A percentile compares a stretch with the other conserved stretches of the same genome.
Evolutionary conservation across 2,113 vertebrate species (phyloP).

Genomic region (Phycodurus eques): DNA sequence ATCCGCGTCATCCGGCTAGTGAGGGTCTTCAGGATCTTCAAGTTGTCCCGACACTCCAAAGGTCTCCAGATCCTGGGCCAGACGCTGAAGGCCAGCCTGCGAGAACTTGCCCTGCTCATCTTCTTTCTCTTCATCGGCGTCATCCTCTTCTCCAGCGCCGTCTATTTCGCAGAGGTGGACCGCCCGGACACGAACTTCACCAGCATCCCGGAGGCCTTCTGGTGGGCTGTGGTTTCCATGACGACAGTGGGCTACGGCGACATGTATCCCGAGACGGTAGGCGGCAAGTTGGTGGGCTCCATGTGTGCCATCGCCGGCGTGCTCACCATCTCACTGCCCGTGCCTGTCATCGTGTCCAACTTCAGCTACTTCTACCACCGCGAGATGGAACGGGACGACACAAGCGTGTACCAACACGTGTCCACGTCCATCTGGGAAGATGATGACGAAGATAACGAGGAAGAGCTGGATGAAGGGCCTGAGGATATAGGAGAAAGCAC

Average conservation of each 20-base stretch:
- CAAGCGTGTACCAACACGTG: slow-evolving; percentile 75
- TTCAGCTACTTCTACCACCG: slow-evolving; percentile 94
- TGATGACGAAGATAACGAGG: slow-evolving; percentile 38
- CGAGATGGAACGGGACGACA: slow-evolving; percentile 80
- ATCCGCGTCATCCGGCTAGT: slow-evolving; percentile 85
- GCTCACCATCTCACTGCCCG: slow-evolving; percentile 89
- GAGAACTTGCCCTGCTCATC: slow-evolving; percentile 89
- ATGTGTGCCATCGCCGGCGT: slow-evolving; percentile 91
- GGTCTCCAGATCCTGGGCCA: slow-evolving; percentile 90
- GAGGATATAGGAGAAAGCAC: slow-evolving; percentile 34
- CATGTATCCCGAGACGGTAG: slow-evolving; percentile 86
- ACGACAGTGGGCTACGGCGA: slow-evolving; percentile 92
- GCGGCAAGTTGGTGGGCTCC: slow-evolving; percentile 89
- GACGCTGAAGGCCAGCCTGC: slow-evolving; percentile 87
- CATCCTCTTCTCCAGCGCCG: slow-evolving; percentile 87
- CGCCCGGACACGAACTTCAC: slow-evolving; percentile 77
- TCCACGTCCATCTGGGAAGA: slow-evolving; percentile 72
- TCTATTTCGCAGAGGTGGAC: slow-evolving; percentile 90
- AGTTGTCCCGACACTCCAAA: slow-evolving; percentile 89
- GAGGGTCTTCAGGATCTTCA: slow-evolving; percentile 88
- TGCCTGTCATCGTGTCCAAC: slow-evolving; percentile 93
- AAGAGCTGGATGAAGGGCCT: slow-evolving; percentile 36
- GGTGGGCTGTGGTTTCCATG: slow-evolving; percentile 95
- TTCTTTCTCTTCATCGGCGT: slow-evolving; percentile 96
- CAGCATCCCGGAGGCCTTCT: slow-evolving; percentile 91